Evolutionary conservation across 2,113 vertebrate genomes (phyloP), one percentile per base, ranked within the genome.

Genomic region (Trichomycterus rosablanca): DNA sequence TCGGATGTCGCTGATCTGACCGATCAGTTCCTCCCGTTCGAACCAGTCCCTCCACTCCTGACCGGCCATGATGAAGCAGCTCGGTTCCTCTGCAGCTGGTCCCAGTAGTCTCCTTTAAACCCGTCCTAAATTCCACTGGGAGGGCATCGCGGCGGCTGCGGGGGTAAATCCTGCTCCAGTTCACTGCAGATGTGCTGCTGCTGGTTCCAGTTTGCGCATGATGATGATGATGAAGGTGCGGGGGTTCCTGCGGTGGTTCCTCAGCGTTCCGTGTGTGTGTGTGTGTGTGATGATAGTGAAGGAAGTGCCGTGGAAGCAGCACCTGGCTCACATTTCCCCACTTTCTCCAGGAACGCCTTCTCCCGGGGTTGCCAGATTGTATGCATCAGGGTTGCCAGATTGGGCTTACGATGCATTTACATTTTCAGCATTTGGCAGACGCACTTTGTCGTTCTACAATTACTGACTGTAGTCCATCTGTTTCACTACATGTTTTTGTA

Each of bases 1-100:
- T 66, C 93, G 86, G 77, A 96, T 90, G 86, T 96, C 93, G 87
- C 92, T 96, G 81, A 96, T 93, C 74, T 95, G 92, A 3, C 92
- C 92, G 82, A 95, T 95, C 18, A 93, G 85, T 78, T 93, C 93
- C 86, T 96, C 93, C 37, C 93, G 86, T 70, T 94, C 90, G 80
- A 96, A 96, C 92, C 92, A 93, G 79, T 89, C 92, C 66, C 90
- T 86, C 90, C 90, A 90, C 62, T 89, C 86, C 83, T 86, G 89
- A 70, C 89, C 88, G 22, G 92, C 93, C 92, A 95, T 95, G 78
- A 70, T 70, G 55, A 60, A 49, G 51, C 42, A 39, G 23, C 20
- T 37, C n/a, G n/a, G 35, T n/a, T 51, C 34, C 51, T 61, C 42
- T 40, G 35, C 35, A 55, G 34, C 53, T 55, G 20, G 50, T 24